Conservation (phyloP, 2,888 invertebrate species). For the Drosophila mayaguana region DNA sequence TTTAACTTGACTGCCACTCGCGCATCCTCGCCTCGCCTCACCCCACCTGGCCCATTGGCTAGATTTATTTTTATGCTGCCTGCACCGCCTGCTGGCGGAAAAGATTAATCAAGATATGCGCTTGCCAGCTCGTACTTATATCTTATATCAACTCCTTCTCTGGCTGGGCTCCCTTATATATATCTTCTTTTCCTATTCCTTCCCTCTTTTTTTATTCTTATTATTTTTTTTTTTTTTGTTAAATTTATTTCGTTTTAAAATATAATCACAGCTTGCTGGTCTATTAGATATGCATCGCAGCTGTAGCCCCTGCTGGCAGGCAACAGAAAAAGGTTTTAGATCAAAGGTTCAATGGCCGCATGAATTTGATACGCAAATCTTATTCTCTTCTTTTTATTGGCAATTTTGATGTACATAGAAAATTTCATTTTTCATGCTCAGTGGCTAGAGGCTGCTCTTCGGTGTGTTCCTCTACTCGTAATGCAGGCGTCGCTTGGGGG, state of each 20-base stretch:
- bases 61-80: conserved; percentile 72
- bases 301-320: conserved; percentile 53
- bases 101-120: conserved; percentile 81
- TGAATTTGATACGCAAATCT: conserved; percentile 50
- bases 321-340: conserved; percentile 37
- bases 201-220: not conserved
- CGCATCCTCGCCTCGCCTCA: not conserved
- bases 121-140: conserved; percentile 67
- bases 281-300: conserved; percentile 57
- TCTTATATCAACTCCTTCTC: conserved; percentile 39
- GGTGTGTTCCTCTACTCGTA: conserved; percentile 38
- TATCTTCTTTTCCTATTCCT: conserved; percentile 6
- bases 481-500: conserved; percentile 68
- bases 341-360: conserved; percentile 48
- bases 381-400: conserved; percentile 62
- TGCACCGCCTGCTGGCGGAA: conserved; percentile 70
- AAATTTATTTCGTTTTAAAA: conserved; percentile 71
- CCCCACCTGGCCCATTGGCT: conserved; percentile 14
- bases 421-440: conserved; percentile 8
- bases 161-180: conserved; percentile 4
- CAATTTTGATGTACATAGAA: conserved; percentile 57
- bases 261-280: conserved; percentile 65
- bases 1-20: conserved; percentile 12
- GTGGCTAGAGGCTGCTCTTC: not conserved
- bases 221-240: conserved; percentile 16